Base-by-base conservation (phyloP, 2,888 invertebrate genomes). In the Agrotis segetum region DNA sequence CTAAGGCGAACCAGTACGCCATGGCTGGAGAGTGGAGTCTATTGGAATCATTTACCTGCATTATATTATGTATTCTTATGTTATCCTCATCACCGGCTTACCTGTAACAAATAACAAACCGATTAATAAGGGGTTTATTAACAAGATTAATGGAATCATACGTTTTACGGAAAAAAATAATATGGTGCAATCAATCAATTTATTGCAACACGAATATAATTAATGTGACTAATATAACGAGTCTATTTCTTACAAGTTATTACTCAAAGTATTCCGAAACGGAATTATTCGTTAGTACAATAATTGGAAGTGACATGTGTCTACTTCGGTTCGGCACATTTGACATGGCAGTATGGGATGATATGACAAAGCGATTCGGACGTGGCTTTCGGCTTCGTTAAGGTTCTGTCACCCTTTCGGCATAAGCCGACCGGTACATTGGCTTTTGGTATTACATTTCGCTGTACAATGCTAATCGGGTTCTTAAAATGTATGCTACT, bases 41-140 rank as follows among this genome's bases (percentile, higher is more conserved):
- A 21, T 63, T 17, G 21, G 6, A 55, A 29, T 56, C 46, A 29
- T 14, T 53, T 29, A 9, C 14, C 13, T 16, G 50, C 5, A 17
- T 40, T 29, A 55, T 53, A 21, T 24, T 68, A 52, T 14, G 46
- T 61, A 50, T 59, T 17, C 55, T 58, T 47, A n/a, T 55, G 4
- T 40, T 62, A 34, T 62, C 49, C 40, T 56, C 58, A 58, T 65
- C 53, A 14, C 7, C 11, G 52, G 11, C 70, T 83, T 83, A 83
- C 83, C 83, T 83, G 85, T 19, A 83, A 85, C 83, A 83, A 85
- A 59, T 19, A 70, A 72, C 24, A 79, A 60, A 71, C 1, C 50
- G 53, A 79, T 77, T 47, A 78, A 47, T 67, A 71, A 17, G 16
- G 44, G 47, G 3, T 34, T 53, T 69, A 53, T 49, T 55, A n/a